Percentiles rank a stretch among this genome's conserved stretches.
phyloP scores from a whole-genome alignment of 2,888 invertebrate species.

The Microplitis manilae region DNA sequence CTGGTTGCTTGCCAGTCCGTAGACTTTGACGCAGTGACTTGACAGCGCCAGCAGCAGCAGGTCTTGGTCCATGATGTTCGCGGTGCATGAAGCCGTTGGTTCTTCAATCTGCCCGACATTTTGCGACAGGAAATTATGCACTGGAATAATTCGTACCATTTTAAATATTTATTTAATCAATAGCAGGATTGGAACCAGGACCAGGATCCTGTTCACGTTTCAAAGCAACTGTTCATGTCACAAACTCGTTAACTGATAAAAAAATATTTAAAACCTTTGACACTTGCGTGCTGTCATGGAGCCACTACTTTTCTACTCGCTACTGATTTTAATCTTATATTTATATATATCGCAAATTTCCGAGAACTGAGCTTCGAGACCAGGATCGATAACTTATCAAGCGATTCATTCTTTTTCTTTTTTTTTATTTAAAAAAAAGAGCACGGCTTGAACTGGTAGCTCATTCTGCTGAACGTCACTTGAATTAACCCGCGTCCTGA shows the following conservation, averaged over 20 bases:
- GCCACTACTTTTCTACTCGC: not conserved
- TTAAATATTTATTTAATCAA: not conserved
- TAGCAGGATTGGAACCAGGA: not conserved
- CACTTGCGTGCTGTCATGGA: not conserved
- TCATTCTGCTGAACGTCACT: too few relatives aligned
- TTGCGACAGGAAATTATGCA: constrained; percentile 80
- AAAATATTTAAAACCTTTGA: not conserved
- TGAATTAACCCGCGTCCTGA: too few relatives aligned
- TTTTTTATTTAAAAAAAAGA: too few relatives aligned
- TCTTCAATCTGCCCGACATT: constrained; percentile 78
- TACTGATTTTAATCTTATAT: not conserved
- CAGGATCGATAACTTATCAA: not conserved
- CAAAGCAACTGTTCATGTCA: not conserved
- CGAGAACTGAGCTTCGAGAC: not conserved
- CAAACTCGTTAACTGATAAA: not conserved
- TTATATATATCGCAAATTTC: not conserved
- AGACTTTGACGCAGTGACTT: constrained; percentile 77
- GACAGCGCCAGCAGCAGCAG: constrained; percentile 76
- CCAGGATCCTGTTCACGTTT: not conserved
- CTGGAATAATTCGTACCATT: constrained; percentile 81
- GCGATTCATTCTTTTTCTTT: not conserved
- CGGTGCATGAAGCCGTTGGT: constrained; percentile 78
- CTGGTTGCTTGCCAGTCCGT: constrained; percentile 71
- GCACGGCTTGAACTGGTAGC: too few relatives aligned
- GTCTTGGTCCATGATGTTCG: constrained; percentile 71